Conservation (phyloP, 1,140 invertebrate species). For the Mactra quadrangularis region DNA sequence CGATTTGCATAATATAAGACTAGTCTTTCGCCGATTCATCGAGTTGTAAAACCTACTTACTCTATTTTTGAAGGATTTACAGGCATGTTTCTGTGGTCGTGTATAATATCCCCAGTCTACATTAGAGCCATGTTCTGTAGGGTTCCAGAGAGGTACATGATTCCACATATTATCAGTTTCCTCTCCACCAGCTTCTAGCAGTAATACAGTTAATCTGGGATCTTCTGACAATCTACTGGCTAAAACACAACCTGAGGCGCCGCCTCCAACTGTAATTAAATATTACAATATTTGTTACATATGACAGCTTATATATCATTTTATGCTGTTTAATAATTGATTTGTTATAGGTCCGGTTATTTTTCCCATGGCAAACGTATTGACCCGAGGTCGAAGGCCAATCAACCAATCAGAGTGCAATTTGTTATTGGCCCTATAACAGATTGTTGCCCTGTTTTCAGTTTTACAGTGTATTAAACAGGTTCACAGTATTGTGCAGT, state of each 20-base stretch:
- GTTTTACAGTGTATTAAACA: too few species aligned
- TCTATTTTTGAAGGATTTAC: conserved; percentile 90
- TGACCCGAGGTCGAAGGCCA: too few species aligned
- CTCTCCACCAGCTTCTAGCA: conserved; percentile 95
- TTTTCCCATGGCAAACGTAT: too few species aligned
- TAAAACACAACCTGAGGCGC: conserved; percentile 96
- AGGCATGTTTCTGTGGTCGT: conserved; percentile 92
- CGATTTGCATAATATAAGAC: too few species aligned
- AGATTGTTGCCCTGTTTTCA: too few species aligned
- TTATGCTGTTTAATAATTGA: too few species aligned
- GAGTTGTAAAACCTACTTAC: conserved; percentile 50
- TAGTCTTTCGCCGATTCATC: too few species aligned
- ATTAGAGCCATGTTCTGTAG: conserved; percentile 53
- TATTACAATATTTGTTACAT: background rate
- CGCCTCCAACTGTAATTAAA: conserved; percentile 91
- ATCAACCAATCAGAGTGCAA: too few species aligned
- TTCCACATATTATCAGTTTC: conserved; percentile 94
- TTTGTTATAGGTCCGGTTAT: too few species aligned
- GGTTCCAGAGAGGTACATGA: conserved; percentile 66
- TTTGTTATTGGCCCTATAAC: too few species aligned
- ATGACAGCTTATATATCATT: background rate
- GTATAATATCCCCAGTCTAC: conserved; percentile 97
- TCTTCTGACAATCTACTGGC: conserved; percentile 95
- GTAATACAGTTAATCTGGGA: conserved; percentile 89
- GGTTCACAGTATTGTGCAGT: too few species aligned